Conservation (phyloP, 2,888 invertebrate species). For the Trissonchulus latispiculum region DNA sequence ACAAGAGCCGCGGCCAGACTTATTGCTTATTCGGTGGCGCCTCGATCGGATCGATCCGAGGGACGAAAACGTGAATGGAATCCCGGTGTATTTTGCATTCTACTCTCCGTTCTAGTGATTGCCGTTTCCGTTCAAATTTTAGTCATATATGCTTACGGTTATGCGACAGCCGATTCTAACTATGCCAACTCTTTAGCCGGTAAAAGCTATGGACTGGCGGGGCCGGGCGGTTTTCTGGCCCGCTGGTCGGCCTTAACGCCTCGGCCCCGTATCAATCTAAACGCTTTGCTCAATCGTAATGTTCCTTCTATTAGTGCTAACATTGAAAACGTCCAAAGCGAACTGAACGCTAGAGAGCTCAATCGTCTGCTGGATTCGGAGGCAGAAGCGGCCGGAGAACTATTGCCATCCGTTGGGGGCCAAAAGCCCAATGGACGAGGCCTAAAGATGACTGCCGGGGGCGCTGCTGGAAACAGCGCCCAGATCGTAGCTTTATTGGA, state of each 20-base stretch:
- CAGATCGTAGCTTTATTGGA: too few species aligned
- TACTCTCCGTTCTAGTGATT: background rate
- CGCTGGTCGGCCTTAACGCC: background rate
- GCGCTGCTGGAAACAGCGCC: too few species aligned
- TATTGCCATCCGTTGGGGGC: background rate
- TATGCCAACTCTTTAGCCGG: background rate
- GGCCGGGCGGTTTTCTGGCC: background rate
- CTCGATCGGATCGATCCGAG: too few species aligned
- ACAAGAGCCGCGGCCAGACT: too few species aligned
- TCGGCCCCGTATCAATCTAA: slow-evolving; percentile 19
- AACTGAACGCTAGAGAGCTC: background rate
- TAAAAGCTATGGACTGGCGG: background rate
- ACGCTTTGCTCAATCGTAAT: slow-evolving; percentile 17
- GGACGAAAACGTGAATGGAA: too few species aligned
- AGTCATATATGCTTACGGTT: background rate
- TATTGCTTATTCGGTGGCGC: too few species aligned
- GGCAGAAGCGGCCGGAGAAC: background rate
- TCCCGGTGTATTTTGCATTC: background rate
- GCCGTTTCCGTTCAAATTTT: background rate
- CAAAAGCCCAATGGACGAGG: background rate
- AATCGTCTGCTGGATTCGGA: slow-evolving; percentile 8
- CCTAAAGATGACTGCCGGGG: background rate
- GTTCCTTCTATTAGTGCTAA: slow-evolving; percentile 21
- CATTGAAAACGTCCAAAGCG: background rate
- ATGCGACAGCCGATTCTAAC: background rate